phyloP scores from a whole-genome alignment of 2,888 invertebrate species.

The Drosophila algonquin region DNA sequence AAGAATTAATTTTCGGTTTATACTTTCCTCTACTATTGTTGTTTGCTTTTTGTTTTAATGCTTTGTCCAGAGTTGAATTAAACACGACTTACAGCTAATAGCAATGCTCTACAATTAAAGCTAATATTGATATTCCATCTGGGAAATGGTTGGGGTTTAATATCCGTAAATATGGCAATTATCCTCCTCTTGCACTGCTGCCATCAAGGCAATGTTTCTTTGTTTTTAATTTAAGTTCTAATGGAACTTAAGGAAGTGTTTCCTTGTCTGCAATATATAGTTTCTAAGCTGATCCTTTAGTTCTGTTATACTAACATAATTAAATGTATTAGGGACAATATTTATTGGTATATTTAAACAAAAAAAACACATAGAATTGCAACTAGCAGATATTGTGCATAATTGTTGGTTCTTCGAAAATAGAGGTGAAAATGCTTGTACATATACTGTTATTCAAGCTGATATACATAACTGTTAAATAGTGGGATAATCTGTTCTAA shows the following conservation, averaged over 20 bases:
- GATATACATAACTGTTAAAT: no score
- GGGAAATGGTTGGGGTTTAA: constrained; percentile 5
- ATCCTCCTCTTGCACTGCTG: background rate
- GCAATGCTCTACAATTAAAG: constrained; percentile 43
- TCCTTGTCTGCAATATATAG: background rate
- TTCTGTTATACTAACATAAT: background rate
- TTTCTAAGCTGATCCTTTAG: background rate
- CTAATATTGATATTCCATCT: constrained; percentile 10
- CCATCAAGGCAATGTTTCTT: no score
- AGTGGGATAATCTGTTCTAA: no score
- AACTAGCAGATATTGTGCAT: background rate
- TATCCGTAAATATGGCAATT: background rate
- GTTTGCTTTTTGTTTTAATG: background rate
- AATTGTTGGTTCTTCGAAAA: background rate
- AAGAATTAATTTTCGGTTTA: constrained; percentile 37
- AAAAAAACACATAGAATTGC: background rate
- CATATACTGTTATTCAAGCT: no score
- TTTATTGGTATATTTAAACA: background rate
- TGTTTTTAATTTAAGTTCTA: background rate
- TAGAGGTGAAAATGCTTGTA: background rate
- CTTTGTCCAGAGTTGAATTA: constrained; percentile 5
- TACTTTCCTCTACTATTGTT: constrained; percentile 6
- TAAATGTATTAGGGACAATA: background rate
- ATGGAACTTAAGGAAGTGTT: constrained; percentile 11
- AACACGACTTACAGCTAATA: constrained; percentile 26